These are phyloP conservation scores for Champsocephalus gunnari DNA, from an alignment of 2,797 vertebrate genomes.

Conservation along the genomic window DNA sequence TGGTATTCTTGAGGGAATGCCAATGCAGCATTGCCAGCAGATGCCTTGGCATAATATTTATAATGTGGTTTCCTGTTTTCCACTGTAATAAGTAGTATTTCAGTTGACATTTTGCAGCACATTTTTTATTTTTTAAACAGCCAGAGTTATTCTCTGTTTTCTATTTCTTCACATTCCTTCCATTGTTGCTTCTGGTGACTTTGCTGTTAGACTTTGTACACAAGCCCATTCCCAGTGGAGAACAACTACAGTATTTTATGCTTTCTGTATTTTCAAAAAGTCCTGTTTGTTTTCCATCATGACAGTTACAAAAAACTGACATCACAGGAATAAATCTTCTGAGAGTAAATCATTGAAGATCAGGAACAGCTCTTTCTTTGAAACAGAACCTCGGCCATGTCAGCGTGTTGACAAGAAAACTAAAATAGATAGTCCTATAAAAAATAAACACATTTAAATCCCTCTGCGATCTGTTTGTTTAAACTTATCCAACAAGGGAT, in stretches of 20 bases:
- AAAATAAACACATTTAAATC: conserved; percentile 1
- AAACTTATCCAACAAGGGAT: background rate
- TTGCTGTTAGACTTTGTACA: conserved; percentile 48
- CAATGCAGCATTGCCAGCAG: conserved; percentile 53
- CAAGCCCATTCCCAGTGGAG: conserved; percentile 39
- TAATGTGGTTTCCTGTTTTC: conserved; percentile 53
- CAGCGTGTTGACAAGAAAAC: conserved; percentile 25
- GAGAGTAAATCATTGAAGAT: conserved; percentile 27
- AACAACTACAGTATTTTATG: conserved; percentile 50
- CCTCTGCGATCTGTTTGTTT: conserved; percentile 10
- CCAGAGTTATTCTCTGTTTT: conserved; percentile 17
- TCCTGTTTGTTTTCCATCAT: conserved; percentile 20
- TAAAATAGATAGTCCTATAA: conserved; percentile 41
- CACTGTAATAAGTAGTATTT: conserved; percentile 38
- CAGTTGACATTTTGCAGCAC: conserved; percentile 60
- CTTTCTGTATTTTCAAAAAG: conserved; percentile 42
- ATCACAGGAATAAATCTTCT: conserved; percentile 40
- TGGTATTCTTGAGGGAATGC: conserved; percentile 52
- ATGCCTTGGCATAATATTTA: conserved; percentile 66
- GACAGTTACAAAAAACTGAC: conserved; percentile 23
- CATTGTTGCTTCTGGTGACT: conserved; percentile 47
- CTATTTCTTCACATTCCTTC: conserved; percentile 55
- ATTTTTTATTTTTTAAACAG: conserved; percentile 51
- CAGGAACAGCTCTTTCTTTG: conserved; percentile 27
- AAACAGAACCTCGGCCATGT: conserved; percentile 32